Evolutionary conservation across 2,113 vertebrate species (phyloP).

Genomic region (Lonchura striata): DNA sequence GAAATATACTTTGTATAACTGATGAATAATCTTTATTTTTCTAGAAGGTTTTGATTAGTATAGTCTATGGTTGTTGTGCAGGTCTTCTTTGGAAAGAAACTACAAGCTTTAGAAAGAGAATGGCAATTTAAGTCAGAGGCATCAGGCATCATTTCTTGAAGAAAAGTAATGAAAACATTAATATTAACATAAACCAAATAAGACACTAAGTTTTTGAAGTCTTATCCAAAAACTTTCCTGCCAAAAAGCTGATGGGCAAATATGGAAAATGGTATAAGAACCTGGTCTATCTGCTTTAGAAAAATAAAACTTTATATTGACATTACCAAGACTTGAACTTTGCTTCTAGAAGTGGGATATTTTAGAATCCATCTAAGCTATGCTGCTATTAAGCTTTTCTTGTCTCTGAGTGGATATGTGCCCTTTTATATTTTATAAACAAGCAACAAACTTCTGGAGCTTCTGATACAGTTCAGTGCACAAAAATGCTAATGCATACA

Average conservation of each 20-base stretch:
- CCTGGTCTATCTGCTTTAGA: not conserved
- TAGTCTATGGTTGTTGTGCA: not conserved
- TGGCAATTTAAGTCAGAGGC: not conserved
- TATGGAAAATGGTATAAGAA: not conserved
- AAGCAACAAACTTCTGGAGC: not conserved
- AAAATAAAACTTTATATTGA: conserved; percentile 25
- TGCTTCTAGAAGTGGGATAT: not conserved
- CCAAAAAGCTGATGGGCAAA: conserved; percentile 32
- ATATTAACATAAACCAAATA: conserved; percentile 5
- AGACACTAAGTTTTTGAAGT: not conserved
- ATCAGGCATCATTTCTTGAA: not conserved
- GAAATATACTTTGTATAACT: not conserved
- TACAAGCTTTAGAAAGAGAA: not conserved
- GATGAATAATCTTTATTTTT: not conserved
- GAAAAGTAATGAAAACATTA: not conserved
- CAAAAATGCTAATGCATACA: not conserved
- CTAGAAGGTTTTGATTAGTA: not conserved
- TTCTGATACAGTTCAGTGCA: not conserved
- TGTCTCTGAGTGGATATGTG: not conserved
- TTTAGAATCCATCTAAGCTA: not conserved
- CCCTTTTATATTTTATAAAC: not conserved
- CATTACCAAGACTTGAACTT: conserved; percentile 25
- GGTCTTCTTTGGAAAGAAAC: not conserved
- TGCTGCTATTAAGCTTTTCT: not conserved
- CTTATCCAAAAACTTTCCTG: not conserved